Conservation (phyloP, 2,113 vertebrate genomes). For the Eupsittula cactorum region DNA sequence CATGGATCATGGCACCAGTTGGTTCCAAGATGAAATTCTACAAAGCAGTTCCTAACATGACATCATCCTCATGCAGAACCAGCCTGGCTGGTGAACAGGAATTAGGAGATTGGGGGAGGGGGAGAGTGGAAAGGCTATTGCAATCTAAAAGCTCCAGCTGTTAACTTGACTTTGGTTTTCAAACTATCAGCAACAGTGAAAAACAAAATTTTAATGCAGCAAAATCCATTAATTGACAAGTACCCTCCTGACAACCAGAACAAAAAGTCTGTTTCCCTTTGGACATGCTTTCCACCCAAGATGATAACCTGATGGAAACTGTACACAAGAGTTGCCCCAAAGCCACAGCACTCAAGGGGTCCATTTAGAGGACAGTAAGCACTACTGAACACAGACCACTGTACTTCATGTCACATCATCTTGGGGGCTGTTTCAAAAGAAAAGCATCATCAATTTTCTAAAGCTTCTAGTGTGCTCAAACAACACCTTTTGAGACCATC, state of each 20-base stretch:
- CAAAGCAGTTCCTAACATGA: not conserved
- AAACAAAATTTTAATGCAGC: not conserved
- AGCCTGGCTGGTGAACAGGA: not conserved
- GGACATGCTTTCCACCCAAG: not conserved
- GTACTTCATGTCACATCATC: not conserved
- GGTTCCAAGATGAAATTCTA: not conserved
- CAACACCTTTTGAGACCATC: not conserved
- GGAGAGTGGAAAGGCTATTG: not conserved
- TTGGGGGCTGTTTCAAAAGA: not conserved
- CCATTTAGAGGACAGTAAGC: not conserved
- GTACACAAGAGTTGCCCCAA: rapidly evolving
- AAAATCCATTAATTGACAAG: not conserved
- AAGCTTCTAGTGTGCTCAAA: not conserved
- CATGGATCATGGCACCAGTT: not conserved
- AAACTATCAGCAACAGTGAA: not conserved
- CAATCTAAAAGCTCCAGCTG: not conserved
- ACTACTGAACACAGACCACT: not conserved
- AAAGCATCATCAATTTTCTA: not conserved
- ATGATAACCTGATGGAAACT: not conserved
- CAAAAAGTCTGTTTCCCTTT: not conserved
- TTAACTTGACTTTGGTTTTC: not conserved
- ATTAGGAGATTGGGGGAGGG: not conserved
- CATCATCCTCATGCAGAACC: not conserved
- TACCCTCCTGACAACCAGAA: not conserved
- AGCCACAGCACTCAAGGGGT: not conserved